phyloP scores from a whole-genome alignment of 2,888 invertebrate genomes.

The Spodoptera picta region DNA sequence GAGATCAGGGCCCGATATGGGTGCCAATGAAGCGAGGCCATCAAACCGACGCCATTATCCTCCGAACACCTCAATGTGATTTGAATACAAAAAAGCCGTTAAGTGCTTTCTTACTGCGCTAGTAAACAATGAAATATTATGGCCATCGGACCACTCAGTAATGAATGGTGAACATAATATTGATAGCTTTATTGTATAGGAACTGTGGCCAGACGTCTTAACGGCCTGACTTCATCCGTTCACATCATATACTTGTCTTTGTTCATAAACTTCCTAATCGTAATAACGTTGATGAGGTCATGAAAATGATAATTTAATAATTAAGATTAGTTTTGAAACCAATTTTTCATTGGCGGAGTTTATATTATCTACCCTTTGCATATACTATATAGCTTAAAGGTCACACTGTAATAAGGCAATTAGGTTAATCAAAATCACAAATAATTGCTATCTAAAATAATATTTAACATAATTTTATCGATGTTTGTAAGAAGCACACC shows the following conservation, averaged over 20 bases:
- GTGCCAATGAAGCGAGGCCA: constrained; percentile 58
- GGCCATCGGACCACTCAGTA: constrained; percentile 44
- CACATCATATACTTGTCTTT: constrained; percentile 9
- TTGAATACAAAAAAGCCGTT: constrained; percentile 80
- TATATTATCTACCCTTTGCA: no score
- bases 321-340: no score
- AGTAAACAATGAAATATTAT: constrained; percentile 66
- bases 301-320: constrained; percentile 1
- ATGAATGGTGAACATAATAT: constrained; percentile 46
- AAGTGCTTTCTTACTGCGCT: constrained; percentile 74
- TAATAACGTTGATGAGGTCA: constrained; percentile 2
- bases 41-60: constrained; percentile 74
- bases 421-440: no score
- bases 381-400: no score
- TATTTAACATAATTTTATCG: no score
- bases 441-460: no score
- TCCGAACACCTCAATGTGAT: constrained; percentile 73
- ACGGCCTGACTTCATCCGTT: constrained; percentile 22
- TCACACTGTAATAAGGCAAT: no score
- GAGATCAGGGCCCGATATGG: constrained; percentile 37
- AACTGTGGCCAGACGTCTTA: constrained; percentile 35
- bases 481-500: no score
- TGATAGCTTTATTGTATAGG: constrained; percentile 53
- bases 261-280: constrained; percentile 2
- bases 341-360: no score